Evolutionary conservation across 1,140 invertebrate species (phyloP).

Genomic region (Panulirus ornatus): DNA sequence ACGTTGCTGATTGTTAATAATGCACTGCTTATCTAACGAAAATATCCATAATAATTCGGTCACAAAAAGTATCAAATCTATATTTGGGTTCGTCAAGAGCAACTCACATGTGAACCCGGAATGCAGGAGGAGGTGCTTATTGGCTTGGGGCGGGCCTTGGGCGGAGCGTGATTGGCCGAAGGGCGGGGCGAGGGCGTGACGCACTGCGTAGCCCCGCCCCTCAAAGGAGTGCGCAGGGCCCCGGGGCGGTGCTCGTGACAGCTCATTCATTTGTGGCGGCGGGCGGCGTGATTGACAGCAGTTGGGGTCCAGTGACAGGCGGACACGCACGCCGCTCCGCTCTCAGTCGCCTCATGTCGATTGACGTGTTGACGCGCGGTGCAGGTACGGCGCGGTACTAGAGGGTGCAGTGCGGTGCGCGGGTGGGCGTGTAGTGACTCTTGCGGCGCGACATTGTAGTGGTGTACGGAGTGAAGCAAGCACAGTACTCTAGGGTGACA

Average conservation of each 20-base stretch:
- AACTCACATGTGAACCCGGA: slow-evolving; percentile 67
- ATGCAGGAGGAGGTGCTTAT: slow-evolving; percentile 60
- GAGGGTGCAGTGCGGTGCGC: slow-evolving; percentile 73
- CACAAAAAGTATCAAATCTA: slow-evolving; percentile 67
- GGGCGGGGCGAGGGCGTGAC: slow-evolving; percentile 45
- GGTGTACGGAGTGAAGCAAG: slow-evolving; percentile 73
- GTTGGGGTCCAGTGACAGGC: slow-evolving; percentile 76
- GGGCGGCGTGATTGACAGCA: slow-evolving; percentile 75
- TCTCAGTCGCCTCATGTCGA: slow-evolving; percentile 75
- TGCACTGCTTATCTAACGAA: slow-evolving; percentile 64
- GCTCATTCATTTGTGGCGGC: slow-evolving; percentile 76
- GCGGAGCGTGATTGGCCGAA: slow-evolving; percentile 44
- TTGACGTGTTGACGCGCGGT: slow-evolving; percentile 75
- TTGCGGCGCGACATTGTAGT: slow-evolving; percentile 69
- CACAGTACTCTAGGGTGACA: slow-evolving; percentile 70
- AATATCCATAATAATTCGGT: slow-evolving; percentile 69
- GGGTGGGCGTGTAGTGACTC: slow-evolving; percentile 65
- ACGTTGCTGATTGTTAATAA: slow-evolving; percentile 48
- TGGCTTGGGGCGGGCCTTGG: slow-evolving; percentile 46
- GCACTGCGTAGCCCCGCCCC: slow-evolving; percentile 57
- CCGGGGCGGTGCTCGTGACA: slow-evolving; percentile 74
- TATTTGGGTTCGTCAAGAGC: slow-evolving; percentile 70
- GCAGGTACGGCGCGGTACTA: slow-evolving; percentile 73
- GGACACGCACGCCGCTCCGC: slow-evolving; percentile 75
- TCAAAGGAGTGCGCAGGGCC: slow-evolving; percentile 60